phyloP scores from a whole-genome alignment of 1,140 invertebrate genomes.

The Aethina tumida region DNA sequence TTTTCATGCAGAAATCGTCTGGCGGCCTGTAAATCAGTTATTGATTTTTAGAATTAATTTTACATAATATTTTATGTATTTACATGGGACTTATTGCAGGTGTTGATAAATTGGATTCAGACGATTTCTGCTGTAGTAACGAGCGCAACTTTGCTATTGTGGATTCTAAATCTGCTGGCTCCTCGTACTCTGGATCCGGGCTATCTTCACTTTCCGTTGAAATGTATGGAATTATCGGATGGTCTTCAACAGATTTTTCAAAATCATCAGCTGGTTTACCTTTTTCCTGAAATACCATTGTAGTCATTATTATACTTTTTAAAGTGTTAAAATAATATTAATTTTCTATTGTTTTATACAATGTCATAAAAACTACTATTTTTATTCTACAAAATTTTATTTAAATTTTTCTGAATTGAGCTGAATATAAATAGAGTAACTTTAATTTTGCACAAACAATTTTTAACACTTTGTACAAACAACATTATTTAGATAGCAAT shows the following conservation, averaged over 20 bases:
- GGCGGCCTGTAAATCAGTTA: slow-evolving; percentile 17
- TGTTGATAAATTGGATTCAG: slow-evolving; percentile 35
- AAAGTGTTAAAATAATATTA: too few relatives aligned
- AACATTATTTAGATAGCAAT: too few relatives aligned
- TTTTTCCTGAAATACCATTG: slow-evolving; percentile 15
- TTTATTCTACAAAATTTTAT: too few relatives aligned
- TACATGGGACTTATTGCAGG: slow-evolving; percentile 34
- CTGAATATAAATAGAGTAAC: too few relatives aligned
- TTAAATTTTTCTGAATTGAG: too few relatives aligned
- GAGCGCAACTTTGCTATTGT: slow-evolving; percentile 60
- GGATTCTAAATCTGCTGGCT: slow-evolving; percentile 58
- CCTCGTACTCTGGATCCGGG: slow-evolving; percentile 57
- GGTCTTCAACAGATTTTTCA: slow-evolving; percentile 6
- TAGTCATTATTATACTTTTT: too few relatives aligned
- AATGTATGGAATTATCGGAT: slow-evolving; percentile 18
- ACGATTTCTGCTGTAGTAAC: slow-evolving; percentile 52
- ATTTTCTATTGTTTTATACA: too few relatives aligned
- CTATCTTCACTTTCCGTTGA: slow-evolving; percentile 31
- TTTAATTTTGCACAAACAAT: too few relatives aligned
- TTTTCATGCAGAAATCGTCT: slow-evolving; percentile 21
- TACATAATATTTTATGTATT: slow-evolving; percentile 3
- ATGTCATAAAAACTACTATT: too few relatives aligned
- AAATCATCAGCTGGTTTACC: background rate
- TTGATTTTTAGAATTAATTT: background rate
- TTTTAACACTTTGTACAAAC: too few relatives aligned